These are phyloP conservation scores for Dasysyrphus albostriatus DNA, from an alignment of 2,888 invertebrate genomes.

Conservation along the genomic window DNA sequence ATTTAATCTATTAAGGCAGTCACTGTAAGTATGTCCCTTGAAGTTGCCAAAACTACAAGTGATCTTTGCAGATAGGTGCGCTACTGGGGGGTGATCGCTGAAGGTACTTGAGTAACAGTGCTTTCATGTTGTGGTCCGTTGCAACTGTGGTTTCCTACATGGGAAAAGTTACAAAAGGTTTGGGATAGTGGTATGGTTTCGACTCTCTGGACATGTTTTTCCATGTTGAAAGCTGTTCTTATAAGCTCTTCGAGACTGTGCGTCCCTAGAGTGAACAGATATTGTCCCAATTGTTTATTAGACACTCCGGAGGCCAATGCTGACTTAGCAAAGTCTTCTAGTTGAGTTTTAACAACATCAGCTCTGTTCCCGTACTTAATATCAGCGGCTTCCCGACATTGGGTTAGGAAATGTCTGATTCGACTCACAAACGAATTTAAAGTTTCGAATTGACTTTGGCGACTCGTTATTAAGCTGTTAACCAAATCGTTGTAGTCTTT, in stretches of 20 bases:
- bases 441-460: constrained; percentile 7
- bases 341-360: too few species aligned
- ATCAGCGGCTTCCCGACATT: background rate
- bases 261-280: background rate
- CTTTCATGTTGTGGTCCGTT: too few species aligned
- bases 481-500: background rate
- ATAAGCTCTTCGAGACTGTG: background rate
- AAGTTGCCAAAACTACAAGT: too few species aligned
- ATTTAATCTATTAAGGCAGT: too few species aligned
- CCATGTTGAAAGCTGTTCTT: background rate
- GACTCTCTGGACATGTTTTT: background rate
- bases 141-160: too few species aligned
- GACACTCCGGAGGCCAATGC: background rate
- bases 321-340: background rate
- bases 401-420: background rate
- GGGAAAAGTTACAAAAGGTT: background rate
- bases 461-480: background rate
- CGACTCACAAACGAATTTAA: background rate
- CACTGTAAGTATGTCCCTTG: too few species aligned
- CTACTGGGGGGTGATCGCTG: too few species aligned
- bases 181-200: background rate
- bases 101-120: too few species aligned
- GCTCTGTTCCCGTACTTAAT: background rate
- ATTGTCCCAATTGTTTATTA: background rate
- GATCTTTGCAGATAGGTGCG: too few species aligned